Base-by-base conservation (phyloP, 2,113 vertebrate species). In the Lepisosteus oculatus region DNA sequence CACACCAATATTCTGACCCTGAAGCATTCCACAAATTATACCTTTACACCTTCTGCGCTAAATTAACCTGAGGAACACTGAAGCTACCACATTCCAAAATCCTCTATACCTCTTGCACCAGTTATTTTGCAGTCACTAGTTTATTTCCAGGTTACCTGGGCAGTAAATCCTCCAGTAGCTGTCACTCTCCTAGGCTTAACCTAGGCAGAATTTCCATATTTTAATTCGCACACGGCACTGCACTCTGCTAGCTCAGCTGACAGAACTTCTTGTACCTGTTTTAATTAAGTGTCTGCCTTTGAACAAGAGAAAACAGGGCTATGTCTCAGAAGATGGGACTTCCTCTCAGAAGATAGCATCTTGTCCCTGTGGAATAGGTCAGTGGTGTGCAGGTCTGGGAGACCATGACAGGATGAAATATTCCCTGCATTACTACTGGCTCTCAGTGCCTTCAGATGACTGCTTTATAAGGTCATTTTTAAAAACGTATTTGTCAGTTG, bases 371-470 rank as follows among this genome's bases (percentile, higher is more conserved):
- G 64, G 64, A 75, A 81, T 65, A 79, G 4, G 0, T 61, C 55
- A 7, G 0, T 8, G 71, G 5, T 3, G 3, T 51, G 17, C 83
- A 72, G 78, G 85, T 84, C 69, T 55, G 47, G 61, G 68, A 70
- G 72, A 75, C 75, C 73, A 74, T 75, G 74, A 71, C 74, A 71
- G 54, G 54, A 74, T 79, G 75, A 85, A 79, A 83, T 82, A 80
- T 79, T 51, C 61, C 67, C 45, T 15, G 56, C 64, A 64, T 81
- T 61, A 72, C 72, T 72, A 59, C 59, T 11, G 57, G 75, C 76
- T 77, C 76, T 67, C 77, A 66, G 42, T 70, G 13, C 29, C 51
- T 68, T 65, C 84, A 76, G 86, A 84, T 82, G 80, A 74, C n/a
- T 42, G 69, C 69, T 43, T 65, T 55, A 70, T 75, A 75, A 79